Evolutionary conservation across 2,797 vertebrate genomes (phyloP).

Genomic region (Coracias cyanogaster): DNA sequence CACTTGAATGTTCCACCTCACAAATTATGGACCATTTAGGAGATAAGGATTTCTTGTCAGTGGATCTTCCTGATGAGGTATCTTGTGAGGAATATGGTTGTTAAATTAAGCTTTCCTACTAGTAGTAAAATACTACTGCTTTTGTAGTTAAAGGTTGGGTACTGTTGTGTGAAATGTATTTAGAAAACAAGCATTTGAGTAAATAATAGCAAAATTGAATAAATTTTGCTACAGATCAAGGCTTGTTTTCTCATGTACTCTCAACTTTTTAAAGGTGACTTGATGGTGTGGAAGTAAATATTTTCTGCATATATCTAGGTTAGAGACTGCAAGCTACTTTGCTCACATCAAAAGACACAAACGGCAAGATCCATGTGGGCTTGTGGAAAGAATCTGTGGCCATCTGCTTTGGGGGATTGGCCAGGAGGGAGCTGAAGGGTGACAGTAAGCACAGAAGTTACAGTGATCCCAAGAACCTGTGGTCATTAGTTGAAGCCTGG

Average conservation of each 20-base stretch:
- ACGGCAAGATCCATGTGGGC: background rate
- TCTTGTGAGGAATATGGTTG: background rate
- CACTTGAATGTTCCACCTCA: background rate
- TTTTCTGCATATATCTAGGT: background rate
- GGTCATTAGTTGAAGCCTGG: background rate
- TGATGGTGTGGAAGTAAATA: background rate
- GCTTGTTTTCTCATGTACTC: background rate
- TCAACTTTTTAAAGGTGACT: background rate
- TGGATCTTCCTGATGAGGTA: background rate
- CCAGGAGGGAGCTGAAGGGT: background rate
- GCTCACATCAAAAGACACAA: background rate
- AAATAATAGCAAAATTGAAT: background rate
- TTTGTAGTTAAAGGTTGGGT: background rate
- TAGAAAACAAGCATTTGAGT: background rate
- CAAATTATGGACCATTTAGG: background rate
- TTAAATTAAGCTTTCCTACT: background rate
- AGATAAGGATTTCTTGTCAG: background rate
- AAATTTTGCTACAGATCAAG: background rate
- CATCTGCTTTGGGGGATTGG: background rate
- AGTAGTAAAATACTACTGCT: background rate
- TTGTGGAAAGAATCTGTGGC: background rate
- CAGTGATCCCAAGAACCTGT: fast-evolving
- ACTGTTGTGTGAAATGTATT: background rate
- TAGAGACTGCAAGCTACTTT: background rate
- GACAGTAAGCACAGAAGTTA: background rate